These are phyloP conservation scores for Terrapene triunguis DNA, from an alignment of 2,113 vertebrate genomes.

Conservation along the genomic window DNA sequence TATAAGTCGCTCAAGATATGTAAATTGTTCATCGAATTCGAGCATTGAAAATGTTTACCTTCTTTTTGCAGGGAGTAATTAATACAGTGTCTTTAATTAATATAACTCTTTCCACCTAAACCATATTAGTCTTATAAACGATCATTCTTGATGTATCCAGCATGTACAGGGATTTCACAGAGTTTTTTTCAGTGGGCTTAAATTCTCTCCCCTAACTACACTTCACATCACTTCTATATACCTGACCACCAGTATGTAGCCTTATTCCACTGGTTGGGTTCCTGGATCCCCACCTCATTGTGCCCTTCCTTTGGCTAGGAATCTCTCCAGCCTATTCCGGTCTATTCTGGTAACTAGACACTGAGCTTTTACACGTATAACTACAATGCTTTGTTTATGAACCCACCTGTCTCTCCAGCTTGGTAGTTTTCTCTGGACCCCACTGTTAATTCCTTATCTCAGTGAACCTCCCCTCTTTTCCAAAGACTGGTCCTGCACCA, in stretches of 20 bases:
- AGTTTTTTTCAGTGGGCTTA: background rate
- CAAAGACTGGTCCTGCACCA: background rate
- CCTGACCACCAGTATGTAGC: background rate
- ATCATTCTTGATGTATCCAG: fast-evolving
- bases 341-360: background rate
- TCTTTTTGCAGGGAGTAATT: background rate
- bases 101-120: background rate
- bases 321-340: background rate
- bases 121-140: fast-evolving
- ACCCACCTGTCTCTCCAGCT: background rate
- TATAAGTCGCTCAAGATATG: background rate
- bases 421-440: background rate
- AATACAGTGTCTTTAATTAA: background rate
- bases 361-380: background rate
- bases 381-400: background rate
- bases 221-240: background rate
- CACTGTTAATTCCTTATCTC: background rate
- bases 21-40: background rate
- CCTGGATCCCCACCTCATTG: background rate
- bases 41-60: background rate
- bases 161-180: background rate
- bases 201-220: background rate
- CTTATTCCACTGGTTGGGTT: background rate
- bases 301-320: background rate
- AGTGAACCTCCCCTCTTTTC: background rate